Evolutionary conservation across 1,140 invertebrate species (phyloP), one percentile per base, ranked within the genome.

Genomic region (Ruditapes philippinarum): DNA sequence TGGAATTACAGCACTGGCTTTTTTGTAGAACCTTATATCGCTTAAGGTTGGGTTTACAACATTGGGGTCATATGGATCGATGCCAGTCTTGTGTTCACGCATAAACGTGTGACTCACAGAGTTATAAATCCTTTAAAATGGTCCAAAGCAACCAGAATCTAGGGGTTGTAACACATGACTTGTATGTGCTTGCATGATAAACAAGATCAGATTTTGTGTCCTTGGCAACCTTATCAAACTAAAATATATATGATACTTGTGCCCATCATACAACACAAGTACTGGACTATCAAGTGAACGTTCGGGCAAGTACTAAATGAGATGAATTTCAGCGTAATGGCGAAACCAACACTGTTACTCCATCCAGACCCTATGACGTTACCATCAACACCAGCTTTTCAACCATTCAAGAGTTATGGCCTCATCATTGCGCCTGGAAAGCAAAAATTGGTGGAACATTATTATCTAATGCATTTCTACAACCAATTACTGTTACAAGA

Each of bases 381-480:
- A 49, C 49, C 89, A 45, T 54, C 28, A 57, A 81, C 33, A n/a
- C 89, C 91, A 36, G 86, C 80, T 40, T 70, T 86, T 45, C 38
- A 51, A 57, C 78, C 86, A 12, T 81, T 54, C 33, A 90, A 31
- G 3, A 91, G 54, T 80, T 94, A 92, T 40, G 89, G 88, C 70
- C 94, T 95, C 65, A 94, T 83, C 33, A 94, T 79, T 0, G 92
- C 93, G 31, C 95, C 94, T 84, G 95, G 95, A 73, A 73, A 22
- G 40, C 42, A 51, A 51, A 78, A 51, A 45, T 51, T 5, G 74
- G 74, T 51, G 74, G 74, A 2, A 78, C 25, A 17, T 22, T 49
- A 49, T 28, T 2, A 9, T 45, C 74, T 19, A 78, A 3, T 12
- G 74, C 74, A 78, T 78, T 78, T 9, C 74, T 45, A 33, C 45